These are phyloP conservation scores for Melanostoma mellinum DNA, from an alignment of 2,888 invertebrate genomes.

Conservation along the genomic window DNA sequence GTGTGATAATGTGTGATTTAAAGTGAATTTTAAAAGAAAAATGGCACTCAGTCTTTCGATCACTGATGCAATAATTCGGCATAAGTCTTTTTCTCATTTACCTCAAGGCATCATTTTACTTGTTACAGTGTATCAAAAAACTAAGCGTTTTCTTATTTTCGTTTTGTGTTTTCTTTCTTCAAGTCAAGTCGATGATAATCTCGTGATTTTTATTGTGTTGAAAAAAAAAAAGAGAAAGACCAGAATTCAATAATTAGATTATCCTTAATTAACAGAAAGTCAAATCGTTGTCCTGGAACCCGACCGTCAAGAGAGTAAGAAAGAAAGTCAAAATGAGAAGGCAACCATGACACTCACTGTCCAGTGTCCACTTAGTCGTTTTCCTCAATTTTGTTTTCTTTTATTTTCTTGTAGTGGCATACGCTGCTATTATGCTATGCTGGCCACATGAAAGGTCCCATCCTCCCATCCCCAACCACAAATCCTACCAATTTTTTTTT, in stretches of 20 bases:
- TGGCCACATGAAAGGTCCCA: neutral
- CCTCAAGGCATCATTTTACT: too few relatives aligned
- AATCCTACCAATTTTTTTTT: conserved; percentile 1
- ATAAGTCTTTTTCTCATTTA: too few relatives aligned
- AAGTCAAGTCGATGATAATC: conserved; percentile 49
- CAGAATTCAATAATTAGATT: conserved; percentile 34
- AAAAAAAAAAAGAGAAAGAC: conserved; percentile 8
- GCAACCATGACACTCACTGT: neutral
- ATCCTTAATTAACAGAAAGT: conserved; percentile 58
- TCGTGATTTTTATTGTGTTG: conserved; percentile 1
- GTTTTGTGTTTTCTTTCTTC: neutral
- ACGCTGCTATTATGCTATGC: neutral
- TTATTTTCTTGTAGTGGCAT: neutral
- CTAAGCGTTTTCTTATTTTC: neutral
- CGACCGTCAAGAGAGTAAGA: neutral
- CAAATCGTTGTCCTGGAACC: conserved; percentile 39
- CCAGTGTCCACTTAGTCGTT: conserved; percentile 1
- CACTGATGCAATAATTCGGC: too few relatives aligned
- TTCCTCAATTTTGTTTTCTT: conserved; percentile 44
- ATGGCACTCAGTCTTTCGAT: too few relatives aligned
- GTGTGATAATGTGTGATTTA: too few relatives aligned
- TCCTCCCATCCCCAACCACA: neutral
- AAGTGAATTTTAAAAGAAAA: too few relatives aligned
- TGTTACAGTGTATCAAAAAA: too few relatives aligned
- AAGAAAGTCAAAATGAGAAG: conserved; percentile 15